These are phyloP conservation scores for Chrysopa pallens DNA, from an alignment of 1,140 invertebrate species.

Conservation along the genomic window DNA sequence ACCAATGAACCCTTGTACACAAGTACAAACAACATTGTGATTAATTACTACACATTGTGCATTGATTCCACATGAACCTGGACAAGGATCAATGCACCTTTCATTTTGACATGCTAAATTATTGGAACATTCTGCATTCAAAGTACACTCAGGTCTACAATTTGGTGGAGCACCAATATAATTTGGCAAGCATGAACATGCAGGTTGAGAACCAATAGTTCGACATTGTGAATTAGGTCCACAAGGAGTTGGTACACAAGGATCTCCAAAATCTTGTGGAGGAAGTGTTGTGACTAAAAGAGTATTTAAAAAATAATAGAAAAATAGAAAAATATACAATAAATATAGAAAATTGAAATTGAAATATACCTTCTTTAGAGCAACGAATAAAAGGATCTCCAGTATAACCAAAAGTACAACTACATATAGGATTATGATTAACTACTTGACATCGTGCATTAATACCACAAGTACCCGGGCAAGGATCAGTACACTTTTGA, in stretches of 20 bases:
- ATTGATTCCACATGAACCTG: slow-evolving; percentile 53
- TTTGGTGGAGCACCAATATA: slow-evolving; percentile 61
- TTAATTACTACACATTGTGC: slow-evolving; percentile 59
- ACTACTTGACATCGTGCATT: slow-evolving; percentile 68
- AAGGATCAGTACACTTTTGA: slow-evolving; percentile 68
- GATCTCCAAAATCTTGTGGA: slow-evolving; percentile 24
- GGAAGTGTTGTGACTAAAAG: slow-evolving; percentile 11
- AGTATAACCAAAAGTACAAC: slow-evolving; percentile 47
- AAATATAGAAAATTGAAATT: neutral
- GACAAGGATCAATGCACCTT: slow-evolving; percentile 63
- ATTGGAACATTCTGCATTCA: slow-evolving; percentile 50
- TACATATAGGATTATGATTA: slow-evolving; percentile 71
- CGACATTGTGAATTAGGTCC: slow-evolving; percentile 61
- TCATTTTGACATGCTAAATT: slow-evolving; percentile 59
- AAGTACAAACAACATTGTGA: slow-evolving; percentile 54
- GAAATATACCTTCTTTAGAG: slow-evolving; percentile 25
- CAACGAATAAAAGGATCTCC: slow-evolving; percentile 64
- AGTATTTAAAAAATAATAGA: neutral
- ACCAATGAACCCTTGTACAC: slow-evolving; percentile 51
- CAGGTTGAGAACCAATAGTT: slow-evolving; percentile 45
- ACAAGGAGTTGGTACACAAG: slow-evolving; percentile 59
- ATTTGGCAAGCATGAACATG: slow-evolving; percentile 54
- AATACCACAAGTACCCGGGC: slow-evolving; percentile 57
- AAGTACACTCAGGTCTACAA: slow-evolving; percentile 60
- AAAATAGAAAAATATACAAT: neutral